Base-by-base conservation (phyloP, 2,888 invertebrate species). In the Dyspetes luteomarginatus region DNA sequence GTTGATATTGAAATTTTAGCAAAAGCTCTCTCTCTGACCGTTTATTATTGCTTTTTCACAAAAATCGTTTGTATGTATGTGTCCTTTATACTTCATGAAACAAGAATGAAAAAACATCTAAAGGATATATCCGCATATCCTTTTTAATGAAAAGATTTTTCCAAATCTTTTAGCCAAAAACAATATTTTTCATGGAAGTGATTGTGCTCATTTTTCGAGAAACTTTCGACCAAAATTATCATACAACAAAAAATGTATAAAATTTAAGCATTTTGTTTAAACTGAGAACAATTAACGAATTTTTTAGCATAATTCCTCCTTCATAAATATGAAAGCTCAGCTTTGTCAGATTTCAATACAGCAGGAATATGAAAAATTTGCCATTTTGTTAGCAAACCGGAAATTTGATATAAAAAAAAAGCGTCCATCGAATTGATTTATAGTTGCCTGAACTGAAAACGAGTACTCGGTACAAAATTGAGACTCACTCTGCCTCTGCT, bases 1-100 rank as follows among this genome's bases (percentile, higher is more conserved):
- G 5, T 55, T 60, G 62, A 68, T 72, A 81, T 81, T 76, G 43
- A 76, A 80, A 67, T 52, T 72, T 67, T 12, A 52, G 45, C 15
- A 17, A 30, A 67, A 72, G 45, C 36, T 56, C 24, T 30, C 36
- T 56, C 24, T 30, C 5, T 15, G 17, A 41, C 4, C n/a, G 50
- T 41, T 28, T 19, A 62, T 73, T 81, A 72, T 68, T 76, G 56
- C 65, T 58, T 67, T 76, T 72, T 30, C n/a, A 19, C 9, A 56
- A 55, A 36, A 67, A 43, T 36, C 26, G 1, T 19, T 48, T 7
- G 7, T 58, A 7, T 15, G 2, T 36, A 0, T n/a, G 4, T 19
- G 48, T 48, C 0, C n/a, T 5, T 48, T 17, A 15, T 4, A 15
- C 4, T 48, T 17, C 17, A 17, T 4, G 17, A 2, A 17, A 15